A percentile compares a stretch with the other conserved stretches of the same genome.
phyloP scores from a whole-genome alignment of 2,113 vertebrate genomes.

The Glaucidium brasilianum region DNA sequence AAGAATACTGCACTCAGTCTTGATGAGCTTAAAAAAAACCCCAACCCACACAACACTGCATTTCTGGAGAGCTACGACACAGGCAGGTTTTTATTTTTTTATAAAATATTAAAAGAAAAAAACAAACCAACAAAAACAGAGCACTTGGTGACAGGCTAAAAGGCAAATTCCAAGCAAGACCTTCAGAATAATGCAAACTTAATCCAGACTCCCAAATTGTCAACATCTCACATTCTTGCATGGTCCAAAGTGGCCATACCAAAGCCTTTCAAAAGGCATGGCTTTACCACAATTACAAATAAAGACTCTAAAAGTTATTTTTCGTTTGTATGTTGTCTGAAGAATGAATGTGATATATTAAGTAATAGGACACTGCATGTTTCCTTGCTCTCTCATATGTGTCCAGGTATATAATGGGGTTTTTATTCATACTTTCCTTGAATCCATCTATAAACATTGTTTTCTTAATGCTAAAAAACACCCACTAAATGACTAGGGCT shows the following conservation, averaged over 20 bases:
- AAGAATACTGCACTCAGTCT: neutral
- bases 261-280: neutral
- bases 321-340: neutral
- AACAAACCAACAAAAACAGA: too few relatives aligned
- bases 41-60: fast-evolving
- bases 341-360: neutral
- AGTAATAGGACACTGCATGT: neutral
- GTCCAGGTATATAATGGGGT: neutral
- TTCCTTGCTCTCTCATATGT: neutral
- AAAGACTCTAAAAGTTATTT: neutral
- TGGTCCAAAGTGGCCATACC: neutral
- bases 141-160: neutral
- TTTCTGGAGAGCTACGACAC: neutral
- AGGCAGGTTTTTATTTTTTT: neutral
- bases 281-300: neutral
- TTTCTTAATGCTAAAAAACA: neutral
- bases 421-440: neutral
- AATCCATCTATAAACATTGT: neutral
- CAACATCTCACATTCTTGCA: neutral
- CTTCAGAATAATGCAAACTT: neutral
- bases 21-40: neutral
- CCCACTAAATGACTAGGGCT: neutral
- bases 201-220: neutral
- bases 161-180: neutral
- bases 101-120: neutral